Percentiles rank a stretch among this genome's conserved stretches.
Evolutionary conservation across 2,113 vertebrate genomes (phyloP).

Genomic region (Bettongia penicillata): DNA sequence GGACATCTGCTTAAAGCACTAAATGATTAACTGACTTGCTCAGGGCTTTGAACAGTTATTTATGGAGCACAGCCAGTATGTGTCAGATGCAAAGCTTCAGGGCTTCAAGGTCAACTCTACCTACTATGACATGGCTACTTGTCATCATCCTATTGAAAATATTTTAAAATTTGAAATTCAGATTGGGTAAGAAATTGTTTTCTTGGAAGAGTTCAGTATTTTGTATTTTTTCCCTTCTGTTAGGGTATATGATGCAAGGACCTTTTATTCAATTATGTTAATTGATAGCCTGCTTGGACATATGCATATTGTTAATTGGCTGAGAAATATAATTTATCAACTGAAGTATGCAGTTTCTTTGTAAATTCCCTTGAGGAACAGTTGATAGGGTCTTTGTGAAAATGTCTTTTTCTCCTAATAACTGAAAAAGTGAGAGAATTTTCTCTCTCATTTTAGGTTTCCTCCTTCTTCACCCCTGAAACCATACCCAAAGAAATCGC

Average conservation of each 20-base stretch:
- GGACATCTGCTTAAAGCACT: background rate
- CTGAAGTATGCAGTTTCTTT: constrained; percentile 20
- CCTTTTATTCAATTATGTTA: constrained; percentile 7
- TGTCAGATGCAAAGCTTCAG: background rate
- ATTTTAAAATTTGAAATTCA: constrained; percentile 23
- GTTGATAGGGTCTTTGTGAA: constrained; percentile 17
- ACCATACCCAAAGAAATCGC: constrained; percentile 84
- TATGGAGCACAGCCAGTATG: background rate
- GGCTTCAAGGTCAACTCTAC: background rate
- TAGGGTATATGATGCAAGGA: constrained; percentile 17
- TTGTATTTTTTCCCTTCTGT: constrained; percentile 28
- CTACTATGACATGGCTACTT: background rate
- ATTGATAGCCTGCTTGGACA: background rate
- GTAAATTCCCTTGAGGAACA: constrained; percentile 26
- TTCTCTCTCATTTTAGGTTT: constrained; percentile 85
- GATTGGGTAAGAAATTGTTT: constrained; percentile 9
- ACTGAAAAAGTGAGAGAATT: constrained; percentile 45
- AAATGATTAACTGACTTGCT: background rate
- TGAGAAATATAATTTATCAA: constrained; percentile 26
- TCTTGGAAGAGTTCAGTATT: constrained; percentile 2
- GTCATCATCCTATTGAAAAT: background rate
- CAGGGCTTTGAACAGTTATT: background rate
- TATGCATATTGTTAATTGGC: constrained; percentile 5
- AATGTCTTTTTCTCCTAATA: constrained; percentile 15
- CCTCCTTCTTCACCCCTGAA: constrained; percentile 90